phyloP scores from a whole-genome alignment of 1,140 invertebrate species.

The Mya arenaria region DNA sequence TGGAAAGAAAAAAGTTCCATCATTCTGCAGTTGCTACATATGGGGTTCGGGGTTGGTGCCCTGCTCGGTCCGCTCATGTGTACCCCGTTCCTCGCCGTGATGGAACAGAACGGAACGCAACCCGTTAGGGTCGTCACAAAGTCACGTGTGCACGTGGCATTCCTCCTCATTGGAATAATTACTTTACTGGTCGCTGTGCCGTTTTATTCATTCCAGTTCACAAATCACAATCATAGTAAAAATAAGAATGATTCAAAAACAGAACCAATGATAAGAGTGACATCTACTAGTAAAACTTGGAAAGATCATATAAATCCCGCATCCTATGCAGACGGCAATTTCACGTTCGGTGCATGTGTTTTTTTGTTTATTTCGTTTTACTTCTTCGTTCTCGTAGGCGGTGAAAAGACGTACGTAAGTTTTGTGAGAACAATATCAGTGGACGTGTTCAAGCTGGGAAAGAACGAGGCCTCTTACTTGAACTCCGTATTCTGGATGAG shows the following conservation, averaged over 20 bases:
- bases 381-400: slow-evolving; percentile 54
- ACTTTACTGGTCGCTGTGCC: slow-evolving; percentile 23
- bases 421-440: slow-evolving; percentile 59
- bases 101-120: background rate
- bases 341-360: slow-evolving; percentile 43
- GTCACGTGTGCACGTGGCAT: slow-evolving; percentile 53
- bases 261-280: background rate
- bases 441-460: slow-evolving; percentile 32
- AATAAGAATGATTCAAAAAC: background rate
- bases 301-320: slow-evolving; percentile 28
- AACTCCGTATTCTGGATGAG: slow-evolving; percentile 46
- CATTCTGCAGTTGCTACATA: slow-evolving; percentile 60
- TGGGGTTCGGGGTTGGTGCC: slow-evolving; percentile 64
- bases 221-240: background rate
- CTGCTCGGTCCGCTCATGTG: slow-evolving; percentile 57
- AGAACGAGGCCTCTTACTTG: slow-evolving; percentile 47
- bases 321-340: slow-evolving; percentile 48
- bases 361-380: slow-evolving; percentile 51
- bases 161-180: slow-evolving; percentile 46
- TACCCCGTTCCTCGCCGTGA: slow-evolving; percentile 52
- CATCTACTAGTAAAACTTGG: background rate
- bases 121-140: slow-evolving; percentile 22
- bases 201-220: slow-evolving; percentile 39
- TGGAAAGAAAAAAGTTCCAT: slow-evolving; percentile 51
- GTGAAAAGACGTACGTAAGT: slow-evolving; percentile 60